A percentile compares a stretch with the other conserved stretches of the same genome.
These are phyloP conservation scores for Euphonia xanthogaster DNA, from an alignment of 2,797 vertebrate genomes.

Conservation along the genomic window DNA sequence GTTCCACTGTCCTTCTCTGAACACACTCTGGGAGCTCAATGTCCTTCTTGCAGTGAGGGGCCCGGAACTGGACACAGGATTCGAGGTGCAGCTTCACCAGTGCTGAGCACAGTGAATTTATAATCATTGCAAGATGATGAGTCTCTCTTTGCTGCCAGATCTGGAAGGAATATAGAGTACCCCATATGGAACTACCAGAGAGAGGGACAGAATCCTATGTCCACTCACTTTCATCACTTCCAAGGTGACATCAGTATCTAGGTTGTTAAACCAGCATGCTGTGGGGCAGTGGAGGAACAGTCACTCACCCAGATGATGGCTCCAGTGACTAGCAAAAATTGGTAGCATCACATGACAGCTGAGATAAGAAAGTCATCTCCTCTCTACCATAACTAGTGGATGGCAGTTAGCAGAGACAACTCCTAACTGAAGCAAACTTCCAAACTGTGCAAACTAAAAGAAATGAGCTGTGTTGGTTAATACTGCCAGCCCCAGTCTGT, in stretches of 20 bases:
- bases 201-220: neutral
- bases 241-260: neutral
- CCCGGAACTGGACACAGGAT: neutral
- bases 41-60: neutral
- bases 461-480: neutral
- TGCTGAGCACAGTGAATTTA: neutral
- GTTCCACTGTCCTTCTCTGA: neutral
- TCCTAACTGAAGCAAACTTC: neutral
- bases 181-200: neutral
- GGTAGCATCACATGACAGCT: neutral
- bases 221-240: neutral
- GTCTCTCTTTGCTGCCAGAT: neutral
- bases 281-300: neutral
- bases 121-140: neutral
- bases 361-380: neutral
- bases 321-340: neutral
- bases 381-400: neutral
- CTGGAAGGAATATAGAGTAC: neutral
- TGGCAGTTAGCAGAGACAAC: neutral
- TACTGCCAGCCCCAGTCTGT: neutral
- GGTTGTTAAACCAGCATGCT: neutral
- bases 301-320: neutral
- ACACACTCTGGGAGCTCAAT: neutral
- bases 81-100: neutral
- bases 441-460: neutral